These are phyloP conservation scores for Pteruthius melanotis DNA, from an alignment of 2,113 vertebrate genomes.

Conservation along the genomic window DNA sequence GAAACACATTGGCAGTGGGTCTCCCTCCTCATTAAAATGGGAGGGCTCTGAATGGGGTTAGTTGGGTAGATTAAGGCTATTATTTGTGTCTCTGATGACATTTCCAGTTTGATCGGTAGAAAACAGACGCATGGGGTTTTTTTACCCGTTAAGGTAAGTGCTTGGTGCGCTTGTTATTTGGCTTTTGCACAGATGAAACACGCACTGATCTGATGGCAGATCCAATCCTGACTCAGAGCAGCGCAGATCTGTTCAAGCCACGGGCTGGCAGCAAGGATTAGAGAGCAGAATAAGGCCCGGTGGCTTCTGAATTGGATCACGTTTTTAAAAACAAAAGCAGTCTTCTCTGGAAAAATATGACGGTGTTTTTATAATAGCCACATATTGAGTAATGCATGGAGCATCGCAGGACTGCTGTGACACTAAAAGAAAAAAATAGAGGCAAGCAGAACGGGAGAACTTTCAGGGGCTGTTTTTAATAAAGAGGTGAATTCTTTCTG, in stretches of 20 bases:
- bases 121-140: neutral
- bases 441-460: slow-evolving; percentile 15
- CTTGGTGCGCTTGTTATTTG: neutral
- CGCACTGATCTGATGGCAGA: fast-evolving
- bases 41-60: slow-evolving; percentile 11
- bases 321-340: slow-evolving; percentile 36
- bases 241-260: neutral
- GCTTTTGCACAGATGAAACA: neutral
- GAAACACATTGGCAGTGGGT: neutral
- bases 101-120: slow-evolving; percentile 6
- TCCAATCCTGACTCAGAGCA: neutral
- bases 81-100: neutral
- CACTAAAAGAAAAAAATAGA: slow-evolving; percentile 61
- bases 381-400: slow-evolving; percentile 57
- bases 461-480: slow-evolving; percentile 23
- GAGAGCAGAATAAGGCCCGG: neutral
- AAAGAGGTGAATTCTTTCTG: slow-evolving; percentile 49
- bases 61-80: neutral
- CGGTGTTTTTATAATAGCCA: slow-evolving; percentile 14
- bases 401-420: slow-evolving; percentile 46
- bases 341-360: slow-evolving; percentile 41
- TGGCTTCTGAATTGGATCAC: neutral
- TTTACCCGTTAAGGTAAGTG: neutral
- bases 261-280: neutral
- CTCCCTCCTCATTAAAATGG: slow-evolving; percentile 36